Conservation (phyloP, 2,797 vertebrate genomes). For the Ambastaia sidthimunki region DNA sequence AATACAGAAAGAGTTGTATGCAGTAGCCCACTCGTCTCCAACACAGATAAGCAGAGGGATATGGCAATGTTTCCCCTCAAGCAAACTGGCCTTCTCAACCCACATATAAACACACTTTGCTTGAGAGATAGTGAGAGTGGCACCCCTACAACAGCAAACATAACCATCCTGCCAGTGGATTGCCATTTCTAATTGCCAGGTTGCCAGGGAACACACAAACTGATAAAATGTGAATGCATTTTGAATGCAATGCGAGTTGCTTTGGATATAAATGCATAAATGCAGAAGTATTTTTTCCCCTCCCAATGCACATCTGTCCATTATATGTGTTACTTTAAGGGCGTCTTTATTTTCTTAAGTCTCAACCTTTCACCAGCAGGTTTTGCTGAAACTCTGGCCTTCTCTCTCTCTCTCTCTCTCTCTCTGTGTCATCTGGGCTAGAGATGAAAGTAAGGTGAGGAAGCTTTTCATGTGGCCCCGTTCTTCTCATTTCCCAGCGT, state of each 20-base stretch:
- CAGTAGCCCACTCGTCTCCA: slow-evolving; percentile 49
- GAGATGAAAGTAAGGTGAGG: slow-evolving; percentile 77
- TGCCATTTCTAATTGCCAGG: background rate
- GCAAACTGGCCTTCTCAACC: slow-evolving; percentile 36
- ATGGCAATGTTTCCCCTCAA: slow-evolving; percentile 43
- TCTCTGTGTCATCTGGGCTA: slow-evolving; percentile 67
- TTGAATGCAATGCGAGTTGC: background rate
- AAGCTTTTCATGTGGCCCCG: slow-evolving; percentile 72
- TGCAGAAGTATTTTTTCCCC: background rate
- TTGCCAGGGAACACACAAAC: background rate
- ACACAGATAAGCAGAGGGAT: slow-evolving; percentile 44
- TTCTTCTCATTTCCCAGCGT: slow-evolving; percentile 58
- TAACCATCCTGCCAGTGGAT: background rate
- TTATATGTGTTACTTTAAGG: background rate
- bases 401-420: slow-evolving; percentile 7
- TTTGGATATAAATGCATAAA: background rate
- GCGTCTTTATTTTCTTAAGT: background rate
- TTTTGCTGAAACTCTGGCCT: slow-evolving; percentile 31
- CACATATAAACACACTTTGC: slow-evolving; percentile 12
- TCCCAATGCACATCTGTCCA: background rate
- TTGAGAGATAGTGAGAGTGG: slow-evolving; percentile 10
- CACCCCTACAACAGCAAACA: slow-evolving; percentile 4
- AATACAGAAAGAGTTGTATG: slow-evolving; percentile 62
- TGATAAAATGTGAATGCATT: background rate
- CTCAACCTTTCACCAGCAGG: slow-evolving; percentile 27